Evolutionary conservation across 1,140 invertebrate genomes (phyloP).

Genomic region (Drosophila prosaltans): DNA sequence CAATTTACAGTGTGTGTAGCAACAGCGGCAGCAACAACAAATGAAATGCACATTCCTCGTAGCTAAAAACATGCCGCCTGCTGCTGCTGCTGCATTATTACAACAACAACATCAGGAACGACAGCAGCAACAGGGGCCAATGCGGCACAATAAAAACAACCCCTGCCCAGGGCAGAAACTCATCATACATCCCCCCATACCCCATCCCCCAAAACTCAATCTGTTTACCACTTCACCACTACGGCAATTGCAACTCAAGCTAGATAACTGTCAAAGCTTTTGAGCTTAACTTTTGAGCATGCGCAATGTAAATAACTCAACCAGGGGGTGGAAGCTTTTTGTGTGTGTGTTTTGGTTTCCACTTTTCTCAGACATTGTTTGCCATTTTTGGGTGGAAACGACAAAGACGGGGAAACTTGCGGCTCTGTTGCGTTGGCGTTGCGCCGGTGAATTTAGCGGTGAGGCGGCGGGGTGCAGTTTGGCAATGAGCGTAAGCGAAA

Average conservation of each 20-base stretch:
- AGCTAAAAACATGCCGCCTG: conserved; percentile 63
- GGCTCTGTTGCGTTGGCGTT: conserved; percentile 72
- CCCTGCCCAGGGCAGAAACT: conserved; percentile 21
- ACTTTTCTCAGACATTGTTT: conserved; percentile 38
- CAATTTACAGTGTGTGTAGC: conserved; percentile 66
- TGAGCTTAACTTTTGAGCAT: conserved; percentile 45
- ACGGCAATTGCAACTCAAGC: conserved; percentile 30
- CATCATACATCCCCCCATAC: conserved; percentile 33
- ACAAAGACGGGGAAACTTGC: conserved; percentile 19
- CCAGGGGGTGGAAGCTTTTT: conserved; percentile 36
- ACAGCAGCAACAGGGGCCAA: conserved; percentile 33
- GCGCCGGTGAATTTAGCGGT: conserved; percentile 47
- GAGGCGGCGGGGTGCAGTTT: conserved; percentile 18
- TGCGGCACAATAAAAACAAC: conserved; percentile 61
- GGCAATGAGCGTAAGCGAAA: not conserved
- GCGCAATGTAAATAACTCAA: conserved; percentile 39
- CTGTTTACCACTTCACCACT: conserved; percentile 17
- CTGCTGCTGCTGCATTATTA: conserved; percentile 40
- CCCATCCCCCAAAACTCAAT: conserved; percentile 18
- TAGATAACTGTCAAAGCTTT: conserved; percentile 31
- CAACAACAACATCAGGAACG: conserved; percentile 18
- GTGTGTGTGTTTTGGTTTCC: no score
- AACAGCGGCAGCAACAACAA: conserved; percentile 38
- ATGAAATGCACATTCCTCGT: conserved; percentile 71
- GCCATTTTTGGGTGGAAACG: conserved; percentile 73